Percentiles rank a stretch among this genome's conserved stretches.
These are phyloP conservation scores for Dreissena polymorpha DNA, from an alignment of 1,140 invertebrate genomes.

Conservation along the genomic window DNA sequence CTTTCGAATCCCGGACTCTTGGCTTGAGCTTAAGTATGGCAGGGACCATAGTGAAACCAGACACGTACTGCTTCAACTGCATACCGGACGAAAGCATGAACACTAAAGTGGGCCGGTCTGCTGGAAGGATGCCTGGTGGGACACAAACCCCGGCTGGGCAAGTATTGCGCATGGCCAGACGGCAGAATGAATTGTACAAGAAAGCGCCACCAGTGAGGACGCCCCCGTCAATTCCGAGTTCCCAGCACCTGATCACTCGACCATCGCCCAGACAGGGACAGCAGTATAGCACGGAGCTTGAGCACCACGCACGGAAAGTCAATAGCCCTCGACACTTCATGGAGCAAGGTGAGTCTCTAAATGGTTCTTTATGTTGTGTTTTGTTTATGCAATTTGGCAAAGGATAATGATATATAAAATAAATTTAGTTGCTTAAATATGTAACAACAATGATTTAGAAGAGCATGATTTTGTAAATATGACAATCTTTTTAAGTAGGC, in stretches of 20 bases:
- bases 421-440: too few species aligned
- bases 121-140: conserved; percentile 69
- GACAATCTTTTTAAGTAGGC: too few species aligned
- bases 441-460: too few species aligned
- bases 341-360: conserved; percentile 68
- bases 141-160: conserved; percentile 62
- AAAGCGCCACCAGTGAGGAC: conserved; percentile 68
- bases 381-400: too few species aligned
- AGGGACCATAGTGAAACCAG: conserved; percentile 60
- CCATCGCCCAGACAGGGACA: conserved; percentile 56
- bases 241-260: conserved; percentile 47
- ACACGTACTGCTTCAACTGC: conserved; percentile 65
- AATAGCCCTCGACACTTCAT: conserved; percentile 72
- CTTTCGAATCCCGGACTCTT: not conserved
- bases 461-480: too few species aligned
- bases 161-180: conserved; percentile 62
- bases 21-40: conserved; percentile 37
- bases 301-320: conserved; percentile 71
- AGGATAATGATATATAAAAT: too few species aligned
- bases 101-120: conserved; percentile 69
- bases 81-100: conserved; percentile 62
- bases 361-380: not conserved
- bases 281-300: conserved; percentile 67
- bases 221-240: conserved; percentile 74
- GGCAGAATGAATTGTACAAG: conserved; percentile 64